Conservation (phyloP, 1,140 invertebrate genomes). For the Penaeus vannamei region DNA sequence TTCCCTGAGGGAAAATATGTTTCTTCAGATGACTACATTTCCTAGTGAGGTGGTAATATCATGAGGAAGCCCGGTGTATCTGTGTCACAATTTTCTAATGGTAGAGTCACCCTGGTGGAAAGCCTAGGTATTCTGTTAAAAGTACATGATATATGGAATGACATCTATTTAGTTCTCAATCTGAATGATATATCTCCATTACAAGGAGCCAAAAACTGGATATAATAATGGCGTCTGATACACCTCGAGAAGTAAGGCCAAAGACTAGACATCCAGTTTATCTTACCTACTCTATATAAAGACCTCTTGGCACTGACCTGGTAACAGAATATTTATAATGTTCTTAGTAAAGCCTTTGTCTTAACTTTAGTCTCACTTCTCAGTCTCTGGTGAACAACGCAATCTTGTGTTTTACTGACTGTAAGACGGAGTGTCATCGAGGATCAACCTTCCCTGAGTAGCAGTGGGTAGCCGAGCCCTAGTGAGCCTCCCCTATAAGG, state of each 20-base stretch:
- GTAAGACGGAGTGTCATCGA: conserved; percentile 61
- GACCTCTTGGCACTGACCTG: no score
- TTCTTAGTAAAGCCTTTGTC: conserved; percentile 28
- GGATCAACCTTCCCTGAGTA: conserved; percentile 63
- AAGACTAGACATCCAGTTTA: not conserved
- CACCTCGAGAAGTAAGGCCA: conserved; percentile 35
- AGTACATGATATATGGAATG: no score
- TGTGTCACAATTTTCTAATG: no score
- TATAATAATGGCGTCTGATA: not conserved
- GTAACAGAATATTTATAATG: not conserved
- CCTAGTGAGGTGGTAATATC: no score
- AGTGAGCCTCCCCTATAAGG: conserved; percentile 58
- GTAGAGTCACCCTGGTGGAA: no score
- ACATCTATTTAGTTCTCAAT: not conserved
- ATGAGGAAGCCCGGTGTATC: no score
- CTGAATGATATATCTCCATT: conserved; percentile 8
- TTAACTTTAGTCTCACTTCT: conserved; percentile 43
- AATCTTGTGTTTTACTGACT: conserved; percentile 50
- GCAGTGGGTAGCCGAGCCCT: conserved; percentile 60
- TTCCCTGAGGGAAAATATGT: not conserved
- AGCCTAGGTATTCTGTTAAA: no score
- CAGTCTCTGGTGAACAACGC: conserved; percentile 40
- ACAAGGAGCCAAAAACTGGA: not conserved
- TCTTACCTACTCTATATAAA: no score
- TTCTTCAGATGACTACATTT: not conserved